Base-by-base conservation (phyloP, 2,113 vertebrate genomes). In the Pterocles gutturalis region DNA sequence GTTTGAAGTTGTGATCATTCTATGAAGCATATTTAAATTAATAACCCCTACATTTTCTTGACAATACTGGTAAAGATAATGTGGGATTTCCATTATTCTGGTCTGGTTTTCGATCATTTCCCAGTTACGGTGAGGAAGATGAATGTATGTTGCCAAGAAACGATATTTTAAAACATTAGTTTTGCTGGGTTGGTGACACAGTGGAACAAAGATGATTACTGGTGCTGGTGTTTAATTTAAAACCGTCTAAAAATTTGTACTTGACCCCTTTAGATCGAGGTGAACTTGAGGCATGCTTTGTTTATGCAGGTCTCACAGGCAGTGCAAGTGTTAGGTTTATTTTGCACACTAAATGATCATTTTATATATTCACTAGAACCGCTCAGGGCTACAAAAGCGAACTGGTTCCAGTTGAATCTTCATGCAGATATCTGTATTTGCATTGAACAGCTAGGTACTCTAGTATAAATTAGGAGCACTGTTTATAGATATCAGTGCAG, bases 11-110 rank as follows among this genome's bases (percentile, higher is more conserved):
- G 72, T 83, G 93, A 65, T 81, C 45, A 48, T 94, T 96, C 75
- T 89, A 95, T 86, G 90, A 96, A 96, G 76, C 38, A 45, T 76
- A 91, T 82, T 92, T 87, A 96, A 96, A 94, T 97, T 94, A 97
- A 94, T 90, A 97, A 95, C 83, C 78, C 61, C 58, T 94, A 80
- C 48, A 58, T 96, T 95, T 97, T 75, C 83, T 94, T 94, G 95
- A 87, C 82, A 95, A 89, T 69, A 65, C 19, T 70, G 38, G 61
- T 81, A 66, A 83, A 82, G 90, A 95, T 95, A 98, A 91, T 48
- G 73, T n/a, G 75, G 65, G 53, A 89, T 85, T 94, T 86, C 69
- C 51, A 58, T 94, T 94, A 76, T 94, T 96, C 65, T 96, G 80
- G 86, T n/a, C 51, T 54, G 48, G 24, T 78, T 95, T 89, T 93